Conservation (phyloP, 2,113 vertebrate species). For the Phylloscopus trochilus region DNA sequence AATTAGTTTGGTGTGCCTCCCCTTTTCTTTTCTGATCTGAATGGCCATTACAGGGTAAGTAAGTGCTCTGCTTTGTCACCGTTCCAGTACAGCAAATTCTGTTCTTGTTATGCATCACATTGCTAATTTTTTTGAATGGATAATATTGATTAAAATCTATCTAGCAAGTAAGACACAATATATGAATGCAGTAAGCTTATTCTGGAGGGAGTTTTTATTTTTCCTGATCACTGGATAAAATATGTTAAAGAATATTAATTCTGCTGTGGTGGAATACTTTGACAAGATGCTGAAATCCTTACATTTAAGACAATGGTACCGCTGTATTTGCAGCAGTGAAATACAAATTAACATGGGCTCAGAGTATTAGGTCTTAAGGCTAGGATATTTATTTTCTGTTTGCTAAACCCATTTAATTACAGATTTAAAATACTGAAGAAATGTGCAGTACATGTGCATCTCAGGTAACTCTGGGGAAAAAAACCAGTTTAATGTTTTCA, state of each 20-base stretch:
- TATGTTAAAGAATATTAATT: neutral
- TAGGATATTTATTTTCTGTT: neutral
- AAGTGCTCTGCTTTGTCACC: conserved; percentile 13
- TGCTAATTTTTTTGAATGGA: conserved; percentile 27
- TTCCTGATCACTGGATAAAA: neutral
- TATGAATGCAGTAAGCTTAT: neutral
- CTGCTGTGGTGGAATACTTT: neutral
- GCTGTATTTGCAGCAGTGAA: neutral
- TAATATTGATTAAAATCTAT: conserved; percentile 24
- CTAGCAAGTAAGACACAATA: neutral
- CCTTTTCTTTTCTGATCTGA: conserved; percentile 55
- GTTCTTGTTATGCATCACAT: conserved; percentile 18
- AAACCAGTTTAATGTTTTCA: neutral
- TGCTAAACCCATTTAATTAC: neutral
- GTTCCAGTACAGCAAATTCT: conserved; percentile 41
- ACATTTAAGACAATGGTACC: neutral
- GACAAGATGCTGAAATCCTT: neutral
- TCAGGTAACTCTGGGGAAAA: neutral
- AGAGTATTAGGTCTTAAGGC: neutral
- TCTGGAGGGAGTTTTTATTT: neutral
- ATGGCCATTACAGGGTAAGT: conserved; percentile 37
- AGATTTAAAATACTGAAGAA: neutral
- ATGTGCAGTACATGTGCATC: neutral
- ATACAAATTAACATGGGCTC: neutral
- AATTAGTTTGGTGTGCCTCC: conserved; percentile 53